phyloP scores from a whole-genome alignment of 2,113 vertebrate species.

The Callorhinus ursinus region DNA sequence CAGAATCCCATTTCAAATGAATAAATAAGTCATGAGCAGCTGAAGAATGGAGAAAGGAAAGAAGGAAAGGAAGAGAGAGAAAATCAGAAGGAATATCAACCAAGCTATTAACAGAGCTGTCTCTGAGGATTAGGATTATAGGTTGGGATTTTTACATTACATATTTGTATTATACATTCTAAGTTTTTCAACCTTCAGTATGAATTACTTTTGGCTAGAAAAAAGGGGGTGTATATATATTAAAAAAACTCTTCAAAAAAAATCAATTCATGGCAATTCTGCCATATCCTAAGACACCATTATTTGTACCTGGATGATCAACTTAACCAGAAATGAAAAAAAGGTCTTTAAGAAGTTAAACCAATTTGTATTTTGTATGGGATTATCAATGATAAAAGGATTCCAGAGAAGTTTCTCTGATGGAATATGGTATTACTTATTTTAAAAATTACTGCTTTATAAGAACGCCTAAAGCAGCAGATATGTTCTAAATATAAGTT shows the following conservation, averaged over 20 bases:
- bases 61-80: neutral
- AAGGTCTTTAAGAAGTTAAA: neutral
- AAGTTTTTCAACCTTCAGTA: neutral
- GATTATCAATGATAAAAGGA: neutral
- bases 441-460: neutral
- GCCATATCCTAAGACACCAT: neutral
- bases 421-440: neutral
- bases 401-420: neutral
- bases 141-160: neutral
- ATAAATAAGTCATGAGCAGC: neutral
- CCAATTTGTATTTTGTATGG: neutral
- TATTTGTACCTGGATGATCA: neutral
- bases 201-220: neutral
- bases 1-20: neutral
- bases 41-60: neutral
- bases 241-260: neutral
- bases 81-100: neutral
- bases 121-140: neutral
- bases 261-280: neutral
- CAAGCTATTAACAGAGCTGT: neutral
- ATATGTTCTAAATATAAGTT: neutral
- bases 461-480: neutral
- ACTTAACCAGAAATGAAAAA: neutral
- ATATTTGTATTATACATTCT: neutral
- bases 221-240: neutral